Evolutionary conservation across 2,888 invertebrate genomes (phyloP), one percentile per base, ranked within the genome.

Genomic region (Nemotelus pantherinus): DNA sequence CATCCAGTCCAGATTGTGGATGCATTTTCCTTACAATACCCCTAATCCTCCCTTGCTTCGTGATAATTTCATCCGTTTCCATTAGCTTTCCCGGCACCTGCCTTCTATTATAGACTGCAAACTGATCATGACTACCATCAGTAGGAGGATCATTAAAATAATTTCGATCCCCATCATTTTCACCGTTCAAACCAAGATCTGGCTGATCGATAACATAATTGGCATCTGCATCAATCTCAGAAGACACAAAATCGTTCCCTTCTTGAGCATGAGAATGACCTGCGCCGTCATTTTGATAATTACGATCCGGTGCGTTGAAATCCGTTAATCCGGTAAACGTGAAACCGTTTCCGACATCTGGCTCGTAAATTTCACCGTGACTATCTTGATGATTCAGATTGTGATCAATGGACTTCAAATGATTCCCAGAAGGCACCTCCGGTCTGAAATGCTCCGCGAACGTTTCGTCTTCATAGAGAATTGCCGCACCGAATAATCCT

Each of bases 31-130:
- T 91, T 58, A 92, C 90, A 79, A 91, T 87, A 68, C 94, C 94
- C 81, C 92, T 89, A 7, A 94, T 84, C 60, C 89, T 89, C 1
- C 93, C 93, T 84, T 93, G 93, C 82, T 91, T 90, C 80, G 93
- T 87, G 81, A 88, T 88, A 78, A 93, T 89, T 83, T 91, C 91
- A 82, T 89, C 88, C 1, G 91, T 90, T 82, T 90, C 87, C 80
- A 89, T 87, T 81, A 87, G 80, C 79, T 86, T 86, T 72, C 86
- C 86, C 65, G 84, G 85, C 77, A 83, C 81, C 74, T 84, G 83
- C 78, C 86, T 84, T 60, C 85, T 84, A 1, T 81, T 81, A 81
- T 79, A 79, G 25, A 77, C 78, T 45, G 77, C 74, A 55, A 78
- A 80, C 9, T 77, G 75, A 65, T 77, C 79, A 7, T 78, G 80